Base-by-base conservation (phyloP, 2,888 invertebrate genomes). In the Idaea straminata region DNA sequence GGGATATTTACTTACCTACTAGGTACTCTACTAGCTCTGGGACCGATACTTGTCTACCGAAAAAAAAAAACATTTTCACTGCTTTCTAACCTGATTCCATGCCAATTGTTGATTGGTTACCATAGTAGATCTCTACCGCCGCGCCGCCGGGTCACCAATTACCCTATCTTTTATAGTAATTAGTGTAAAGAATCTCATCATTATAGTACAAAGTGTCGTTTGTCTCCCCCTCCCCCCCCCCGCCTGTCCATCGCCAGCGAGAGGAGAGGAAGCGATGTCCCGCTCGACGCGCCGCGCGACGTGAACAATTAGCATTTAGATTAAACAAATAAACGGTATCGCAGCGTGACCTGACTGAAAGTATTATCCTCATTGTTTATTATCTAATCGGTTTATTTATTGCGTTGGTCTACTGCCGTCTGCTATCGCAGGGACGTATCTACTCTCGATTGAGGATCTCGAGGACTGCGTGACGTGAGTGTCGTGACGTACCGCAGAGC, bases 241-340 rank as follows among this genome's bases (percentile, higher is more conserved):
- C 59, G 59, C 63, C 57, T 61, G 59, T 63, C 62, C 64, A 25
- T 25, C 25, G 25, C 25, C 25, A 25, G 25, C 25, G 25, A 25
- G 25, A 25, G 25, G 25, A 25, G 25, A 25, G 25, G 25, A 25
- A 25, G 25, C 25, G 25, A 25, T 25, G 25, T 25, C 67, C 65
- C 7, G 5, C 63, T 66, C 64, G 62, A 16, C 62, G 13, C 66
- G 59, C 62, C 61, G 65, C 66, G 68, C 66, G 66, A 61, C 66
- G 68, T 67, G 76, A 74, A 76, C 83, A 86, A 89, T 89, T 88
- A 89, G 88, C 89, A 89, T 89, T 89, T 88, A 88, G 89, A 89
- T 88, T 87, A 88, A 87, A 88, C 87, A 88, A 88, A 88, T 87
- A 88, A 87, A 85, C 84, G 85, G 77, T 74, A 77, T 75, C 77